Percentiles rank a stretch among this genome's conserved stretches.
Evolutionary conservation across 1,140 invertebrate species (phyloP).

Genomic region (Hirudo medicinalis): DNA sequence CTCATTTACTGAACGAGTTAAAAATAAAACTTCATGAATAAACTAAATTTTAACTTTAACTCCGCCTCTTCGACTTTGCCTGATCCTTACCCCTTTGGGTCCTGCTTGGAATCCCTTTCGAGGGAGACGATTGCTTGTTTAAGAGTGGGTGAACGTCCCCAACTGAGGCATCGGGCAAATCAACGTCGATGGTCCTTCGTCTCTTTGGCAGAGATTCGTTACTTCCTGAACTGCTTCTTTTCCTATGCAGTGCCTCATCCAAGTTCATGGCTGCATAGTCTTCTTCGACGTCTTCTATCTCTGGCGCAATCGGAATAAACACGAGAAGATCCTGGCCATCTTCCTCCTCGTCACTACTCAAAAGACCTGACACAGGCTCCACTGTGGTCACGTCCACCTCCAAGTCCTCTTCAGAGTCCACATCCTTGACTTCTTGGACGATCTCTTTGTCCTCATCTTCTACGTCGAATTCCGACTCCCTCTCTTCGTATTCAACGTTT

Average conservation of each 20-base stretch:
- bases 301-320: constrained; percentile 86
- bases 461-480: constrained; percentile 95
- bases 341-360: constrained; percentile 71
- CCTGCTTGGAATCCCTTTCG: constrained; percentile 18
- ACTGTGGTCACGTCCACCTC: constrained; percentile 75
- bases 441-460: constrained; percentile 73
- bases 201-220: not conserved
- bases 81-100: constrained; percentile 9
- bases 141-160: constrained; percentile 62
- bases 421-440: constrained; percentile 51
- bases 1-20: too few relatives aligned
- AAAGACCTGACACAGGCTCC: constrained; percentile 81
- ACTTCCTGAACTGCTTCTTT: not conserved
- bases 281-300: constrained; percentile 77
- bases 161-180: constrained; percentile 54
- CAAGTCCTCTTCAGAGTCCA: constrained; percentile 63
- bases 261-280: constrained; percentile 43
- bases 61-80: not conserved
- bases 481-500: constrained; percentile 96
- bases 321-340: constrained; percentile 72
- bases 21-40: too few relatives aligned
- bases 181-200: constrained; percentile 48
- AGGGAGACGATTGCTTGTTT: constrained; percentile 34
- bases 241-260: not conserved
- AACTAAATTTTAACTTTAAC: too few relatives aligned